These are phyloP conservation scores for Saccopteryx bilineata DNA, from an alignment of 2,113 vertebrate species.

Conservation along the genomic window DNA sequence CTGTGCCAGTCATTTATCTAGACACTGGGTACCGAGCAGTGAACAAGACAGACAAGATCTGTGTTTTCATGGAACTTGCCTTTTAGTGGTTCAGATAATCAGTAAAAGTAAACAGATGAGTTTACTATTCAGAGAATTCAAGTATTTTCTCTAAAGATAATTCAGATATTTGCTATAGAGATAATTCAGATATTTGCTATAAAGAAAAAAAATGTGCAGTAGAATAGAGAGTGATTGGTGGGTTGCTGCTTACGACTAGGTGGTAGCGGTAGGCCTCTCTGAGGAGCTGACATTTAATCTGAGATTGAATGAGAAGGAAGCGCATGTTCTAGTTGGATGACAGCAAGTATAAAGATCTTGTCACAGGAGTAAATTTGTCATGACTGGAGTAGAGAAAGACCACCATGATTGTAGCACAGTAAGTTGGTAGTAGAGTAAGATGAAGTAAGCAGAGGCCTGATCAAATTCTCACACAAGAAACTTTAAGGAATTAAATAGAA, in stretches of 20 bases:
- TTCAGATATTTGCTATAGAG: too few species aligned
- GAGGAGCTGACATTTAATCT: slow-evolving; percentile 4
- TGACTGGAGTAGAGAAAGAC: neutral
- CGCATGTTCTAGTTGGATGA: neutral
- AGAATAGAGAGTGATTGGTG: neutral
- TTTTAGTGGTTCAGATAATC: neutral
- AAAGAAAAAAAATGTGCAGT: neutral
- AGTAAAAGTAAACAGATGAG: neutral
- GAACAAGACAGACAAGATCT: neutral
- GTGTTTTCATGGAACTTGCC: neutral
- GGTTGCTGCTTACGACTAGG: neutral
- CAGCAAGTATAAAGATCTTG: neutral
- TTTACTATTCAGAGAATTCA: neutral
- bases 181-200: neutral
- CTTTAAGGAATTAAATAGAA: slow-evolving; percentile 12
- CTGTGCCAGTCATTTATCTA: neutral
- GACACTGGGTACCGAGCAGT: neutral
- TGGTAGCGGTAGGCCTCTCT: neutral
- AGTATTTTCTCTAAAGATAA: too few species aligned
- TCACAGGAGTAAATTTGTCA: neutral
- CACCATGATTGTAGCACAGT: neutral
- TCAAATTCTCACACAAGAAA: neutral
- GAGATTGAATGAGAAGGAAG: neutral
- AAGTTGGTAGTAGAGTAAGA: neutral
- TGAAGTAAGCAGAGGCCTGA: neutral